Evolutionary conservation across 2,888 invertebrate genomes (phyloP), one percentile per base, ranked within the genome.

Genomic region (Dexiosoma caninum): DNA sequence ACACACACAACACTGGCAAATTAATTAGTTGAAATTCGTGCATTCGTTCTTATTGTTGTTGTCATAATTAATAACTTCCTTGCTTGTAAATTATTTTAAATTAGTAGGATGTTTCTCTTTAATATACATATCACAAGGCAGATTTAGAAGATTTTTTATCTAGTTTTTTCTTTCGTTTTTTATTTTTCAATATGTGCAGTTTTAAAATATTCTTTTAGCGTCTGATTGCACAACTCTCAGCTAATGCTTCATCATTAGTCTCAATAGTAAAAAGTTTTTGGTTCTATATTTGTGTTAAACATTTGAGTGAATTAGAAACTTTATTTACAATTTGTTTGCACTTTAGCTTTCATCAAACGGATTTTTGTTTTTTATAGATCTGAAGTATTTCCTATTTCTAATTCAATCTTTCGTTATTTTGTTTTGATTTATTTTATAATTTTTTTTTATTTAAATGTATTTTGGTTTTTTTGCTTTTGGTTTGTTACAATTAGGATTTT

Each of bases 11-110:
- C 53, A 71, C 72, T 60, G 19, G 55, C 69, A 82, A 82, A 82
- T 80, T 83, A 82, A 83, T 84, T 82, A 82, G 49, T 69, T 80
- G 71, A 62, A 82, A 78, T 81, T 57, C 64, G 72, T 75, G 51
- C 23, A 21, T 32, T 49, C n/a, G 59, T 16, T n/a, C n/a, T n/a
- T n/a, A n/a, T n/a, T 66, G 37, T 57, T 76, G 67, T 76, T 78
- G 72, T 66, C 81, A 83, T 85, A 85, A 87, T 86, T 86, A 85
- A 85, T 86, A 85, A 84, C 84, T 84, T 85, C 82, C 83, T n/a
- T 84, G 83, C 82, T 72, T 74, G 72, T 64, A 77, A 67, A 51
- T 30, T 69, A 10, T 51, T 59, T 59, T 30, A 16, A 16, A 46
- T 30, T 44, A 4, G 35, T 19, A 32, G 14, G 8, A 2, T 30